Conservation (phyloP, 2,797 vertebrate species). For the Tragopan temminckii region DNA sequence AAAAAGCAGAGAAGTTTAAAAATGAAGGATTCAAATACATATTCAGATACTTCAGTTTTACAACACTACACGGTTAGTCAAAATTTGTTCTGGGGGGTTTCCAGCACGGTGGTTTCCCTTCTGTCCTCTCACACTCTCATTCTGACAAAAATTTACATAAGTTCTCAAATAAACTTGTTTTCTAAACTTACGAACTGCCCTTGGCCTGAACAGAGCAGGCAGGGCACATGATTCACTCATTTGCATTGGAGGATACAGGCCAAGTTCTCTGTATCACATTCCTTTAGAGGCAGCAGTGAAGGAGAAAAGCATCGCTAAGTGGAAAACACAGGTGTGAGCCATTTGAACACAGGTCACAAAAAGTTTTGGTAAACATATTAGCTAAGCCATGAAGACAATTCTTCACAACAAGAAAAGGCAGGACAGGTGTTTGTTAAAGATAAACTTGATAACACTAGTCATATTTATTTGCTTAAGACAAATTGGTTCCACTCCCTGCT, state of each 20-base stretch:
- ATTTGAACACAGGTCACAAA: not conserved
- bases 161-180: conserved; percentile 74
- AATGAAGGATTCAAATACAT: conserved; percentile 34
- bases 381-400: not conserved
- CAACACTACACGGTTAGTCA: conserved; percentile 29
- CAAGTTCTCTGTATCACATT: not conserved
- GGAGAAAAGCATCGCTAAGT: not conserved
- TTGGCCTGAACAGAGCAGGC: not conserved
- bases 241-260: not conserved
- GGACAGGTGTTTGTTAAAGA: not conserved
- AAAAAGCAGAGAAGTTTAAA: not conserved
- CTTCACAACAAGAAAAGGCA: not conserved
- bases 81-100: conserved; percentile 78
- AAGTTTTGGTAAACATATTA: not conserved
- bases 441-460: not conserved
- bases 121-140: conserved; percentile 75
- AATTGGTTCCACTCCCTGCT: not conserved
- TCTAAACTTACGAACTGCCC: conserved; percentile 13
- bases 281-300: not conserved
- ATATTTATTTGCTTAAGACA: not conserved
- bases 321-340: not conserved
- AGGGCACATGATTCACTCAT: not conserved
- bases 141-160: conserved; percentile 83
- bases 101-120: conserved; percentile 83
- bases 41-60: conserved; percentile 65